Conservation (phyloP, 2,797 vertebrate species). For the Neopelma chrysocephalum region DNA sequence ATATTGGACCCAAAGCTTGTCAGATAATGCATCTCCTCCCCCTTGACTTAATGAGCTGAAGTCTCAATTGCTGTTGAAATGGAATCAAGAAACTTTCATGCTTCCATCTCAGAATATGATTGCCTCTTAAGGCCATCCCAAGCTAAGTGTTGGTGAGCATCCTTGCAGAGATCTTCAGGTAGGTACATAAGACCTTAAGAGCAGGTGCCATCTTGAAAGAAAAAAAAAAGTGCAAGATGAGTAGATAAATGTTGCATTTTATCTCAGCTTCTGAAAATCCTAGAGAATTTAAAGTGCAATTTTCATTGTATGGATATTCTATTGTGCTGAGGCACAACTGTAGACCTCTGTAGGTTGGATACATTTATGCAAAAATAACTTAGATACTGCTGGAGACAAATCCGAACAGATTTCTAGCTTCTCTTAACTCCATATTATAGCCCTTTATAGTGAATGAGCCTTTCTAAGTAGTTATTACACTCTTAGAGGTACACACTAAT, state of each 20-base stretch:
- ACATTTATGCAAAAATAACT: not conserved
- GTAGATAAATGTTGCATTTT: not conserved
- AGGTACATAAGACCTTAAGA: not conserved
- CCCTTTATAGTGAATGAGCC: not conserved
- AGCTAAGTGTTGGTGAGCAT: not conserved
- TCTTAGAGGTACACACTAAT: not conserved
- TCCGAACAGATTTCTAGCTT: not conserved
- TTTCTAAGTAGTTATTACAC: not conserved
- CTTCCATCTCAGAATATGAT: not conserved
- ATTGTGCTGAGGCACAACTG: not conserved
- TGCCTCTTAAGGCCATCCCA: not conserved
- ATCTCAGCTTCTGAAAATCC: not conserved
- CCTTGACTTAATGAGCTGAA: not conserved
- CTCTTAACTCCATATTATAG: not conserved
- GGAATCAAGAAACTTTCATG: not conserved
- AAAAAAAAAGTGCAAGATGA: not conserved
- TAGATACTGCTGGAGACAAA: not conserved
- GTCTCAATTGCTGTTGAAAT: not conserved
- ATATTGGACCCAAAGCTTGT: not conserved
- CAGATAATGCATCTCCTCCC: not conserved
- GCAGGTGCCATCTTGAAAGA: not conserved
- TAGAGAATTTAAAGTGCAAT: not conserved
- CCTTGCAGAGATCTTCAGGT: not conserved
- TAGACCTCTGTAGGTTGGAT: not conserved
- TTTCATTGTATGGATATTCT: not conserved